Conservation (phyloP, 2,113 vertebrate genomes). For the Onychorhynchus coronatus region DNA sequence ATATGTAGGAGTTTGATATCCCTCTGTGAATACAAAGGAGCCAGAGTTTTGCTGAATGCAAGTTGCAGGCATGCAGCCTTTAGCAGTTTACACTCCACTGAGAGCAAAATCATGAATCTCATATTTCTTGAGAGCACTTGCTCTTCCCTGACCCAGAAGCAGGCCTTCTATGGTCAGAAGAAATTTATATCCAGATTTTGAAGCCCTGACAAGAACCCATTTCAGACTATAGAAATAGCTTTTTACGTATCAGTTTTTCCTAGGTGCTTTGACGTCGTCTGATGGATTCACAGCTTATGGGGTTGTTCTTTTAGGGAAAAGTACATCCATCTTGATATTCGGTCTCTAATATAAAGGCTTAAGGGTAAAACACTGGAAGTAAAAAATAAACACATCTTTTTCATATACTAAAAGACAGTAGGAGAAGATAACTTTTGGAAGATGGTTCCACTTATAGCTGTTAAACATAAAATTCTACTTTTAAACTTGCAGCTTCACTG, state of each 20-base stretch:
- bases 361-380: background rate
- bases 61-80: background rate
- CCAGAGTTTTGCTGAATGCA: background rate
- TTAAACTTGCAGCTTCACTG: background rate
- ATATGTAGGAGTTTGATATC: background rate
- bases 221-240: background rate
- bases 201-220: background rate
- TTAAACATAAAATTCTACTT: background rate
- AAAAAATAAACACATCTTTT: background rate
- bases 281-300: background rate
- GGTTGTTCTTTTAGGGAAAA: background rate
- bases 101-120: background rate
- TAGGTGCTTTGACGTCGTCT: background rate
- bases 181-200: slow-evolving; percentile 15
- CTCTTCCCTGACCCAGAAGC: background rate
- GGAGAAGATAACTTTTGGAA: background rate
- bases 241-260: background rate
- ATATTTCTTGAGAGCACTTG: slow-evolving; percentile 11
- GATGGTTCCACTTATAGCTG: background rate
- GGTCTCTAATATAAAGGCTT: background rate
- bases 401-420: background rate
- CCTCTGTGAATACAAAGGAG: background rate
- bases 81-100: background rate
- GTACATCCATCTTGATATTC: background rate
- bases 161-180: background rate